A percentile compares a stretch with the other conserved stretches of the same genome.
phyloP scores from a whole-genome alignment of 2,797 vertebrate species.

The Acanthurus leucopareius region DNA sequence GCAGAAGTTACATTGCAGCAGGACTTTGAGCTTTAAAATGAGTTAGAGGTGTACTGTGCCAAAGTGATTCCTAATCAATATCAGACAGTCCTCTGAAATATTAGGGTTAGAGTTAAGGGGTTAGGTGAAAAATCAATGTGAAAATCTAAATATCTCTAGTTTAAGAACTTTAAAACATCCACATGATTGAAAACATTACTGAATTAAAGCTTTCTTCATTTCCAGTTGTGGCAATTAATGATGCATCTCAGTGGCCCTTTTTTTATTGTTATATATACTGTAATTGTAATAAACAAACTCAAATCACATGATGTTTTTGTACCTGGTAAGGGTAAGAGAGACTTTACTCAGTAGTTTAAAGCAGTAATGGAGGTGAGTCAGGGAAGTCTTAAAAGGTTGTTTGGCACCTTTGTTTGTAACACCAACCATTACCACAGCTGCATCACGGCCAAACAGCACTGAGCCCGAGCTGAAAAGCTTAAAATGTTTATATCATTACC shows the following conservation, averaged over 20 bases:
- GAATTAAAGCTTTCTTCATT: background rate
- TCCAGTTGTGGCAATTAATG: background rate
- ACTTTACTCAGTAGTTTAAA: background rate
- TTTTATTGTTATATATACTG: background rate
- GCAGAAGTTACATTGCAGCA: background rate
- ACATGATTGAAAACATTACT: background rate
- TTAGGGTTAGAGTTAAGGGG: no score
- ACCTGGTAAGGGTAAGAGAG: background rate
- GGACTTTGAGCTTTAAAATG: background rate
- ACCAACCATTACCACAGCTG: background rate
- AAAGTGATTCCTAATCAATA: no score
- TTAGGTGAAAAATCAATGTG: background rate
- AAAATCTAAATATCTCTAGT: background rate
- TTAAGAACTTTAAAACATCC: background rate
- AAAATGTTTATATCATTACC: background rate
- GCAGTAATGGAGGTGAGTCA: background rate
- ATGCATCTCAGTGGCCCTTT: background rate
- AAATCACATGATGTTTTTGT: background rate
- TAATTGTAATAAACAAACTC: background rate
- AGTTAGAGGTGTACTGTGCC: no score
- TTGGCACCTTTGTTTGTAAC: constrained; percentile 25
- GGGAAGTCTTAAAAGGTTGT: background rate
- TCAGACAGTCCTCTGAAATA: no score
- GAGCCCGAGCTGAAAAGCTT: background rate
- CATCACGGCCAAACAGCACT: background rate